Evolutionary conservation across 1,140 invertebrate species (phyloP), one percentile per base, ranked within the genome.

Genomic region (Rhyzopertha dominica): DNA sequence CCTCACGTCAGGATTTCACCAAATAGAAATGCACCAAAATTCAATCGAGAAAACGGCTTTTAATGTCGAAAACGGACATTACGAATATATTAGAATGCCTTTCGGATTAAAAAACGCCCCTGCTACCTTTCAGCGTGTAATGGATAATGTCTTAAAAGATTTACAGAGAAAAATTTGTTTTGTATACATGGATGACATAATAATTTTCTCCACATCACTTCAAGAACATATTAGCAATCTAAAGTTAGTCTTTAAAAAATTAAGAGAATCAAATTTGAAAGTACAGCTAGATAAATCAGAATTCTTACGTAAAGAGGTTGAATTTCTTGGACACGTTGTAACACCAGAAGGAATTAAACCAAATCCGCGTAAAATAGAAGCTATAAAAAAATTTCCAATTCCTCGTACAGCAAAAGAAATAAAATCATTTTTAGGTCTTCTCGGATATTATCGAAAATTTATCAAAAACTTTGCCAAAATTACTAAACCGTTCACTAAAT

Each of bases 101-200:
- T 47, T 42, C 24, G 45, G 38, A 29, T 14, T 47, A 0, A 43
- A 47, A 22, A 47, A 47, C 5, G 16, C 45, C 17, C 16, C 45
- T n/a, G 5, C 45, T 9, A 47, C 39, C 1, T 47, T 47, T 32
- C 45, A 42, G 26, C 10, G 39, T 17, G 25, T 30, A 19, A 47
- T 43, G 39, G 26, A 32, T 19, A 17, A 13, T 25, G 14, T 43
- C 18, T 17, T 31, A 31, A n/a, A n/a, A n/a, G n/a, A n/a, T n/a
- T 7, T 34, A 13, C 19, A 19, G 38, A 48, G 51, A n/a, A 37
- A 51, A 22, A 50, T 43, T 2, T 43, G 16, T 54, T 52, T 36
- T 9, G 23, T 30, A 35, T 66, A 29, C 48, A 60, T 75, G 5
- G 71, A 75, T 55, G 73, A 75, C 32, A 61, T 75, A 5, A 54